phyloP scores from a whole-genome alignment of 2,888 invertebrate species.

The Actias luna region DNA sequence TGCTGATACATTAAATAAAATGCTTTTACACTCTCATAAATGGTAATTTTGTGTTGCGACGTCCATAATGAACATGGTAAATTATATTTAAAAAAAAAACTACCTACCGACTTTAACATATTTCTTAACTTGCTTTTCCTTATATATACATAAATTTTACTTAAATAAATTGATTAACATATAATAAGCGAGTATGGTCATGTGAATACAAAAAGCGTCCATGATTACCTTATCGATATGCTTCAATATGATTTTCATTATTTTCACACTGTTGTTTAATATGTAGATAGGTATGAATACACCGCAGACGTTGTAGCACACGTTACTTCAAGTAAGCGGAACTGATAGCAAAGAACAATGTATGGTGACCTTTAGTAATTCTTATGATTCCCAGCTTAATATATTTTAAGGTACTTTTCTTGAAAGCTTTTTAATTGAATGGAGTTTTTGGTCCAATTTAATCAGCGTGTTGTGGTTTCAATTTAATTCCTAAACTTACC shows the following conservation, averaged over 20 bases:
- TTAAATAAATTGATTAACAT: constrained; percentile 11
- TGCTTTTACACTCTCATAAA: not conserved
- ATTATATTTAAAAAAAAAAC: not conserved
- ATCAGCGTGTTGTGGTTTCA: too few species aligned
- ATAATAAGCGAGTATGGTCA: constrained; percentile 4
- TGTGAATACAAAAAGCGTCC: constrained; percentile 4
- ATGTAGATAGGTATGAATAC: constrained; percentile 23
- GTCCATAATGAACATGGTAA: not conserved
- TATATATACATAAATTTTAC: constrained; percentile 1
- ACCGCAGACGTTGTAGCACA: constrained; percentile 24
- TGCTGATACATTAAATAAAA: not conserved
- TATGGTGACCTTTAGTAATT: constrained; percentile 20
- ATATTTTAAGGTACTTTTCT: not conserved
- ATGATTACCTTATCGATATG: constrained; percentile 10
- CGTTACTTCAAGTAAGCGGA: constrained; percentile 25
- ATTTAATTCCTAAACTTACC: too few species aligned
- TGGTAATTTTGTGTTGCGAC: not conserved
- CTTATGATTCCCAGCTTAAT: not conserved
- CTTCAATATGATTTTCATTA: constrained; percentile 10
- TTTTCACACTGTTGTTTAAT: not conserved
- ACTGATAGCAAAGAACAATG: constrained; percentile 29
- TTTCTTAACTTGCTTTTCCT: constrained; percentile 3
- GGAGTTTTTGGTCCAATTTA: too few species aligned
- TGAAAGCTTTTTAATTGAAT: not conserved
- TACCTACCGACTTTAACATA: not conserved